Conservation (phyloP, 2,888 invertebrate species). For the Seira sanloemensis region DNA sequence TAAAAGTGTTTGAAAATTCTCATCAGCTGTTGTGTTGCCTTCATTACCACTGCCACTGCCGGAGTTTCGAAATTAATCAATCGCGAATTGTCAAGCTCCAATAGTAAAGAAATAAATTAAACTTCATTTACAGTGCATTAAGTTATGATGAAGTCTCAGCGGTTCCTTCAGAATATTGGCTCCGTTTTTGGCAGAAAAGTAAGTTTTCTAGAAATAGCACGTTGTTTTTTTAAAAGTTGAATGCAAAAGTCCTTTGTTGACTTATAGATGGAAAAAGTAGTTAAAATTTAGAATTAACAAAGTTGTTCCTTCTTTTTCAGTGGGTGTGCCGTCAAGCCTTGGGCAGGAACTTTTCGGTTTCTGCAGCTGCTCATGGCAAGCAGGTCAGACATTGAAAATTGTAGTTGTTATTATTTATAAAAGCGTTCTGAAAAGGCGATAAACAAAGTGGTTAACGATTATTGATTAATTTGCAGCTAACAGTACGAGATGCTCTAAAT, state of each 20-base stretch:
- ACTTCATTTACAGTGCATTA: neutral
- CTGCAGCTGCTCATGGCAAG: constrained; percentile 75
- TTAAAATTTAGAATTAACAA: constrained; percentile 2
- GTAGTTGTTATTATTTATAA: constrained; percentile 6
- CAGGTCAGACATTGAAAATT: constrained; percentile 67
- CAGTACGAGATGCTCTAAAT: constrained; percentile 97
- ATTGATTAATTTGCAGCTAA: constrained; percentile 80
- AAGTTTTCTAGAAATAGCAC: neutral
- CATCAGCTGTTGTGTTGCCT: neutral
- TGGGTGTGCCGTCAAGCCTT: constrained; percentile 72
- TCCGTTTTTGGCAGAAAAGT: constrained; percentile 41
- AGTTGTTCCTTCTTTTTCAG: constrained; percentile 47
- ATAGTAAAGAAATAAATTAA: neutral
- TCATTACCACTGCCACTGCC: constrained; percentile 1
- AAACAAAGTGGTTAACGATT: neutral
- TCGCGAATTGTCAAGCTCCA: too few species aligned
- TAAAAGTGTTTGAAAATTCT: too few species aligned
- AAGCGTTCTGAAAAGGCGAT: neutral
- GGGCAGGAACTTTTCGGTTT: constrained; percentile 79
- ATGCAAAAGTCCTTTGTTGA: too few species aligned
- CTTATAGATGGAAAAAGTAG: too few species aligned
- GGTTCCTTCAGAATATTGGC: constrained; percentile 38
- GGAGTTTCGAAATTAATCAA: neutral
- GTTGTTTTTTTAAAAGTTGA: neutral
- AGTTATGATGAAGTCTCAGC: constrained; percentile 32